Evolutionary conservation across 1,140 invertebrate species (phyloP), one percentile per base, ranked within the genome.

Genomic region (Steinernema khuongi): DNA sequence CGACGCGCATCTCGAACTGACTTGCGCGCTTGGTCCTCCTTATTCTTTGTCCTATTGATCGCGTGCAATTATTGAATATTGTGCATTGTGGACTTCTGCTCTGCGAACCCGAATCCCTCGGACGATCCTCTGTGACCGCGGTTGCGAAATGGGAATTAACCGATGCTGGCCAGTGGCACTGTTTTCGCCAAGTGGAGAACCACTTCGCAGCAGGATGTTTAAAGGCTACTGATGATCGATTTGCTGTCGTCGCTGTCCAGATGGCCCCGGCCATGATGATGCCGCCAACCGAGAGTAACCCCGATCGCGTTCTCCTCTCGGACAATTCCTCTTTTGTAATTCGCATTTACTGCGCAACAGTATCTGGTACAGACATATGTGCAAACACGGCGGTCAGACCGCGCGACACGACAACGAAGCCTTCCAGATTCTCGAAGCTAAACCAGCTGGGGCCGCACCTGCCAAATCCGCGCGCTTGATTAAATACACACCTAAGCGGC

Each of bases 401-500:
- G 4, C 36, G 7, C 36, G n/a, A 41, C 7, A 41, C 7, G 36
- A 60, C 4, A 22, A 14, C 4, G 26, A 22, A 60, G 4, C 22
- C 50, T 60, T 17, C 50, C 14, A 60, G 50, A 60, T 4, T 60
- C 50, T 60, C 50, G 50, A 60, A 14, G 50, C 11, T 60, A 60
- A 60, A n/a, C 7, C 50, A 60, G 50, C 50, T 60, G 50, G 50
- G 11, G 14, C 11, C 50, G 50, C 50, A 60, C 50, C 50, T 60
- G 50, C 22, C 50, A 60, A 60, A 60, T 60, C 50, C 19, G 50
- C 26, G 50, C 50, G 50, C 50, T 60, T 60, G 50, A 60, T 60
- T 60, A 60, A 60, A 60, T 60, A 60, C 50, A 60, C 50, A 26
- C 50, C 50, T 26, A 60, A n/a, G 14, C 36, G 36, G n/a, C 36